These are phyloP conservation scores for Monoplex corrugatus DNA, from an alignment of 2,888 invertebrate species.

Conservation along the genomic window DNA sequence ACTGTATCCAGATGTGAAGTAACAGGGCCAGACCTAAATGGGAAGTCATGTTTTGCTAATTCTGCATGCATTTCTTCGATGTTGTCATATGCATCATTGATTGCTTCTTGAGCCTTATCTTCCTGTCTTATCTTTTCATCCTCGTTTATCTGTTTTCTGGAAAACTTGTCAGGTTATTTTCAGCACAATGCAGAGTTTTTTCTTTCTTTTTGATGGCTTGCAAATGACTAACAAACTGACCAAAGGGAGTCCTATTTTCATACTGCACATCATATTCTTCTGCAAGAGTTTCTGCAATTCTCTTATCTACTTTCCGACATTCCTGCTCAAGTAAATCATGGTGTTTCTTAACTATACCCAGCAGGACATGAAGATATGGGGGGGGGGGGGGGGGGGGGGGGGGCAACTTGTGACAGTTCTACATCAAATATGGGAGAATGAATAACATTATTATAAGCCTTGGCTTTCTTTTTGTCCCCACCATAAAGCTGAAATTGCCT, in stretches of 20 bases:
- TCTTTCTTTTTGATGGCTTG: not conserved
- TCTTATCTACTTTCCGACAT: not conserved
- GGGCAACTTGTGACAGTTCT: slow-evolving; percentile 14
- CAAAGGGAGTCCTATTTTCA: not conserved
- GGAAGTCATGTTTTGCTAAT: not conserved
- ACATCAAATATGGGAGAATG: not conserved
- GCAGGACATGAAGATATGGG: slow-evolving; percentile 37
- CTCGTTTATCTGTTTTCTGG: not conserved
- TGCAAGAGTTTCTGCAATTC: not conserved
- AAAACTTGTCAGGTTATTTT: too few species aligned
- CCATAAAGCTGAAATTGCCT: not conserved
- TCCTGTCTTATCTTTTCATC: not conserved
- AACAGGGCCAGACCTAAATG: not conserved
- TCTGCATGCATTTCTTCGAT: not conserved
- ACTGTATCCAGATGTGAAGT: slow-evolving; percentile 5
- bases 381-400: too few species aligned
- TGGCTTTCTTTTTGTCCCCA: slow-evolving; percentile 16
- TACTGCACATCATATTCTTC: not conserved
- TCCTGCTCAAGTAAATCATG: slow-evolving; percentile 21
- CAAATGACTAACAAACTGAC: not conserved
- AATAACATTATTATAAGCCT: slow-evolving; percentile 7
- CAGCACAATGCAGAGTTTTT: not conserved
- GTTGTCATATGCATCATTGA: not conserved
- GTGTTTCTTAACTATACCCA: slow-evolving; percentile 40
- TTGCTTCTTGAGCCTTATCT: not conserved